Evolutionary conservation across 2,797 vertebrate genomes (phyloP).

Genomic region (Micropoecilia bifurca): DNA sequence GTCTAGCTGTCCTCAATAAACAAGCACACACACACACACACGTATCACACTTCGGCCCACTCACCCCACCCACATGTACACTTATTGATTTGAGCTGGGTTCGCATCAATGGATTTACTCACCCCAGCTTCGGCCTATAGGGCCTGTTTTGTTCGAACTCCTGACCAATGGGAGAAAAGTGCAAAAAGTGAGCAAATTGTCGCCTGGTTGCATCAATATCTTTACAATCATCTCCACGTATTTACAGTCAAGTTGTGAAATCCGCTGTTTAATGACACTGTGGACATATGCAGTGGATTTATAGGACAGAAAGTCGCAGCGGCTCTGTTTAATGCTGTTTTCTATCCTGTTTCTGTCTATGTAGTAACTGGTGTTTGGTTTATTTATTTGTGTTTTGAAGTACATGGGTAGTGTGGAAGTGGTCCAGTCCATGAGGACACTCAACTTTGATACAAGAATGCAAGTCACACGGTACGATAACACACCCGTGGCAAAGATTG

Average conservation of each 20-base stretch:
- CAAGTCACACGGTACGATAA: conserved; percentile 90
- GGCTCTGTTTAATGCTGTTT: neutral
- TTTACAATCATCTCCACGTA: neutral
- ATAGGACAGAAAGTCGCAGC: neutral
- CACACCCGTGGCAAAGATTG: neutral
- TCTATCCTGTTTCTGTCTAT: neutral
- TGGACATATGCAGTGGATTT: neutral
- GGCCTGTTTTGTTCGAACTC: conserved; percentile 56
- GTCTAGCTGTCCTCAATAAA: conserved; percentile 52
- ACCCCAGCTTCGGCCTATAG: conserved; percentile 67
- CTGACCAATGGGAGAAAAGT: conserved; percentile 50
- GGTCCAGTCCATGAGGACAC: conserved; percentile 92
- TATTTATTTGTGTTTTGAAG: conserved; percentile 72
- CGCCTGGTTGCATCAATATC: conserved; percentile 4
- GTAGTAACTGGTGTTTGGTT: conserved; percentile 17
- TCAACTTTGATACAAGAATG: conserved; percentile 91
- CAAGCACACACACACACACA: conserved; percentile 39
- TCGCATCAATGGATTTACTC: conserved; percentile 74
- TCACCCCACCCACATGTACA: conserved; percentile 26
- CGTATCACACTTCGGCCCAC: conserved; percentile 25
- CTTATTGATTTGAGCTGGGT: conserved; percentile 68
- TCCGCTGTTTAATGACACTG: neutral
- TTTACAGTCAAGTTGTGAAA: conserved; percentile 4
- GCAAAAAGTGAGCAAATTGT: conserved; percentile 14
- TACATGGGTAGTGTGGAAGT: conserved; percentile 95